Evolutionary conservation across 2,797 vertebrate genomes (phyloP).

Genomic region (Malacoctenus gilli): DNA sequence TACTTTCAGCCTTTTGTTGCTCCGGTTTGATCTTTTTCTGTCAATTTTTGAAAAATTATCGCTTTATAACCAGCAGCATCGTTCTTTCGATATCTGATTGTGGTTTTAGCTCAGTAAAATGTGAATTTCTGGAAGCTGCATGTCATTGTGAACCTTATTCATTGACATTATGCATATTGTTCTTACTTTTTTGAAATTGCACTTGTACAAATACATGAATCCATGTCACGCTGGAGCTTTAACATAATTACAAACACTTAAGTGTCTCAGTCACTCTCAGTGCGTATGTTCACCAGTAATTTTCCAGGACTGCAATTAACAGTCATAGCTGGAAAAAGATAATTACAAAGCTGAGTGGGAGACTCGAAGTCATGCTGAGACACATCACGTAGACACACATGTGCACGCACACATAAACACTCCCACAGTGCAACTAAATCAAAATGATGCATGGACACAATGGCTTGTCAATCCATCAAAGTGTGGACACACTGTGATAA

Average conservation of each 20-base stretch:
- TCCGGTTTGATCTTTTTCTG: no score
- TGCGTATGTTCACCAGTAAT: slow-evolving; percentile 26
- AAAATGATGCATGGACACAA: slow-evolving; percentile 19
- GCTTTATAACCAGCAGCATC: no score
- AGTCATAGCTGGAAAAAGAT: slow-evolving; percentile 64
- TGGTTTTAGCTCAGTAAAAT: no score
- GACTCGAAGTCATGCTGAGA: slow-evolving; percentile 65
- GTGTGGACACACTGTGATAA: slow-evolving; percentile 25
- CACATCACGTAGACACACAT: slow-evolving; percentile 34
- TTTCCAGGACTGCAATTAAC: slow-evolving; percentile 64
- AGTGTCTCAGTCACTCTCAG: slow-evolving; percentile 14
- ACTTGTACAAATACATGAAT: no score
- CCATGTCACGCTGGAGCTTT: slow-evolving; percentile 35
- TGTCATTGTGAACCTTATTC: no score
- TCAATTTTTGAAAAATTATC: no score
- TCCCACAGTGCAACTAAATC: slow-evolving; percentile 28
- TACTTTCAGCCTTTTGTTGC: no score
- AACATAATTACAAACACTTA: slow-evolving; percentile 54
- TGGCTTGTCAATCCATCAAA: slow-evolving; percentile 2
- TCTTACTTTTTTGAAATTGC: no score
- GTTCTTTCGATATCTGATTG: no score
- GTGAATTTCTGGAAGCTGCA: no score
- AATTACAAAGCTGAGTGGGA: slow-evolving; percentile 70
- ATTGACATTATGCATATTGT: no score
- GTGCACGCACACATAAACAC: slow-evolving; percentile 11